Conservation (phyloP, 2,113 vertebrate genomes). For the Erythrocercus mccallii region DNA sequence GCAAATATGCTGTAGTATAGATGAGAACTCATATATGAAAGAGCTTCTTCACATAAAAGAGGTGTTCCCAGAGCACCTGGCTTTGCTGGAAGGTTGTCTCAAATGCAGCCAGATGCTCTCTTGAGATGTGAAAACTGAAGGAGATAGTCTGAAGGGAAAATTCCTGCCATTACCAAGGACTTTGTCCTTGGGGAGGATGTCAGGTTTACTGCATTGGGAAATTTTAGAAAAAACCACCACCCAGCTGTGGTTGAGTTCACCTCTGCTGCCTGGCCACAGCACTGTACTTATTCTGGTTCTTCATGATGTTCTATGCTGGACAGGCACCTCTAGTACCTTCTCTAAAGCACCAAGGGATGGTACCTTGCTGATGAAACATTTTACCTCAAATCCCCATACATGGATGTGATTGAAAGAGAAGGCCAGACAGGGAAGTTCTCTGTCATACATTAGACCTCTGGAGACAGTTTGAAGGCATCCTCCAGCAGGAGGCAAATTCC, state of each 20-base stretch:
- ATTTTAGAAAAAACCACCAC: neutral
- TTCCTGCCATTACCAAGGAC: neutral
- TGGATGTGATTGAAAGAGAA: neutral
- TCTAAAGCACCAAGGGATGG: neutral
- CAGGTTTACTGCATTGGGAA: neutral
- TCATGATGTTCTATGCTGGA: neutral
- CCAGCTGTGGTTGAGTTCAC: neutral
- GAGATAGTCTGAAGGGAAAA: neutral
- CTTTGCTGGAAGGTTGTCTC: neutral
- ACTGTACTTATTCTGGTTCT: neutral
- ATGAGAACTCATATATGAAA: neutral
- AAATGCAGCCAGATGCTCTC: neutral
- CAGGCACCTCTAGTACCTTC: neutral
- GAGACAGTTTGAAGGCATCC: constrained; percentile 1
- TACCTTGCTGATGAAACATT: neutral
- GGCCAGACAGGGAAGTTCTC: neutral
- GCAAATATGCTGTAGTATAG: neutral
- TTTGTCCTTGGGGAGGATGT: neutral
- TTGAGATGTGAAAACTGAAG: neutral
- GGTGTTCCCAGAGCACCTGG: neutral
- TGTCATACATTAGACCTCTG: neutral
- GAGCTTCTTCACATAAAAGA: neutral
- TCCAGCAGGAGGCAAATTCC: constrained; percentile 18
- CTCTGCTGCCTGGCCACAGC: neutral
- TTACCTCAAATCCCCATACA: neutral